Evolutionary conservation across 2,888 invertebrate genomes (phyloP).

Genomic region (Drosophila niveifrons): DNA sequence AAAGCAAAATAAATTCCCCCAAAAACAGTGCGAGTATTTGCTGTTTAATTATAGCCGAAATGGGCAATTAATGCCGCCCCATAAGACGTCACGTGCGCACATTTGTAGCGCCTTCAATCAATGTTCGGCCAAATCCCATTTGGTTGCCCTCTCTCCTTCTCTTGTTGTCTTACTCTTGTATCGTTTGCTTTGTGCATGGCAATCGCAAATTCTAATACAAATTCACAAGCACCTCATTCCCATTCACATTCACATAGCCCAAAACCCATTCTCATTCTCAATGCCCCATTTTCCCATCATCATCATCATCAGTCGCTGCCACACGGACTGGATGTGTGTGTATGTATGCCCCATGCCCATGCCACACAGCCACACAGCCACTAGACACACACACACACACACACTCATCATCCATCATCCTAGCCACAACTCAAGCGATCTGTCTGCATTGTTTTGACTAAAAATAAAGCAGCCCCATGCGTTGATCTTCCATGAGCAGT

Average conservation of each 20-base stretch:
- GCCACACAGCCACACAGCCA: background rate
- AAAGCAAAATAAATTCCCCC: conserved; percentile 28
- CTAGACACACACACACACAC: background rate
- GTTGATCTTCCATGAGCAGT: conserved; percentile 47
- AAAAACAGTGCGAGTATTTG: conserved; percentile 22
- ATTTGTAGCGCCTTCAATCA: conserved; percentile 51
- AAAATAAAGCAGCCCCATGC: conserved; percentile 61
- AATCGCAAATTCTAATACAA: conserved; percentile 21
- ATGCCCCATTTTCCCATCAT: background rate
- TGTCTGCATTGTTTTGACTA: conserved; percentile 76
- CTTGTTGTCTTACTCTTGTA: background rate
- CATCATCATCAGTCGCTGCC: conserved; percentile 17
- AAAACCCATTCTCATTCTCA: conserved; percentile 9
- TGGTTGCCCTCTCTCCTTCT: background rate
- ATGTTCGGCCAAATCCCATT: conserved; percentile 30
- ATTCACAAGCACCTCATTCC: conserved; percentile 21
- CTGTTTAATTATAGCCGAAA: conserved; percentile 66
- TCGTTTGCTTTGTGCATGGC: background rate
- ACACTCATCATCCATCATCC: conserved; percentile 60
- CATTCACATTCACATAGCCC: conserved; percentile 1
- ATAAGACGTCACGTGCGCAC: conserved; percentile 70
- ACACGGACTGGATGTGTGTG: conserved; percentile 22
- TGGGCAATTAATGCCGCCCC: conserved; percentile 69
- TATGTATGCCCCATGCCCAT: conserved; percentile 9
- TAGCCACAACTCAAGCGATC: conserved; percentile 72